Conservation (phyloP, 2,113 vertebrate genomes). For the Brachionichthys hirsutus region DNA sequence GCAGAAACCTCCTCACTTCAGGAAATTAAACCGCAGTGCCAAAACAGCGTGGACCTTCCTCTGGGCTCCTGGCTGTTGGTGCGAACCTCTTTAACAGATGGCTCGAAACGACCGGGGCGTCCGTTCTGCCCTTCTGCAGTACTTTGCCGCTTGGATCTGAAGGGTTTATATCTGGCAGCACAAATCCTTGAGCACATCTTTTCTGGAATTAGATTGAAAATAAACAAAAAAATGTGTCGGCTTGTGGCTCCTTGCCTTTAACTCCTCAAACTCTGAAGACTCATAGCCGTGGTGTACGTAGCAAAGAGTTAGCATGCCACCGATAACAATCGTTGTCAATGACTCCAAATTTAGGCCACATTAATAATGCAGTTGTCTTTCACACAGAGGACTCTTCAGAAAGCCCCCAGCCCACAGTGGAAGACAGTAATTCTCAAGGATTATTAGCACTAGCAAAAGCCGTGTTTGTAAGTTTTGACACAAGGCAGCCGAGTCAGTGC, state of each 20-base stretch:
- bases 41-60: slow-evolving; percentile 68
- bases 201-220: slow-evolving; percentile 11
- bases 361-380: slow-evolving; percentile 37
- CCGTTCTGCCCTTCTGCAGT: slow-evolving; percentile 58
- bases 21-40: slow-evolving; percentile 62
- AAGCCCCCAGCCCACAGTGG: neutral
- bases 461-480: slow-evolving; percentile 23
- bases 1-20: slow-evolving; percentile 53
- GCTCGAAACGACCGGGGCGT: slow-evolving; percentile 67
- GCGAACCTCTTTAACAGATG: slow-evolving; percentile 77
- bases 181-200: slow-evolving; percentile 20
- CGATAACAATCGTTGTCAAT: slow-evolving; percentile 14
- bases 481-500: slow-evolving; percentile 12
- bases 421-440: slow-evolving; percentile 9
- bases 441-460: slow-evolving; percentile 29
- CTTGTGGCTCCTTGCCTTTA: slow-evolving; percentile 35
- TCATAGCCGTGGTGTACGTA: slow-evolving; percentile 17
- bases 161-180: slow-evolving; percentile 19
- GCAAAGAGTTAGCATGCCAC: slow-evolving; percentile 29
- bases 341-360: slow-evolving; percentile 14
- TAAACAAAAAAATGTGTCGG: slow-evolving; percentile 34
- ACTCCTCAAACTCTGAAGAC: slow-evolving; percentile 30
- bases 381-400: slow-evolving; percentile 2
- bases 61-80: slow-evolving; percentile 60
- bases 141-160: slow-evolving; percentile 25